Base-by-base conservation (phyloP, 1,140 invertebrate species). In the Stegodyphus dumicola region DNA sequence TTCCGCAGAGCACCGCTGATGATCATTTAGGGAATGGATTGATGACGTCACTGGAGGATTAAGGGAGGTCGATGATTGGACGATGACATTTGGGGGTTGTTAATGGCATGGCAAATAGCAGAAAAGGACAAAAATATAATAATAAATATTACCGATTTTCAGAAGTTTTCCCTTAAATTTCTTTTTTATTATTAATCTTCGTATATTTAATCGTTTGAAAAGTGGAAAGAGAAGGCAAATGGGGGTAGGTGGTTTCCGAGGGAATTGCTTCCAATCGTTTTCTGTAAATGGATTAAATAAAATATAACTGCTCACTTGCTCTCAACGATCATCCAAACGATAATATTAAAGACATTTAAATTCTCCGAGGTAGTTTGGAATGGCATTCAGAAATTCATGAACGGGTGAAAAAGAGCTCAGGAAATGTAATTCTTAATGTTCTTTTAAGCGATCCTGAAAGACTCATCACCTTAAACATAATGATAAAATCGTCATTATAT, bases 21-120 rank as follows among this genome's bases (percentile, higher is more conserved):
- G 76, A 77, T 77, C 76, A 77, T 77, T 77, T 65, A 60, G 60
- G 76, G 65, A 67, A 77, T 77, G 65, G 76, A 77, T 77, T 77
- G 76, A 77, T 77, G 76, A 77, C 76, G 76, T 77, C 76, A 77
- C 64, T 17, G 10, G 76, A 67, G 76, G 51, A 53, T 77, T 77
- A 51, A 77, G 65, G 64, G n/a, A 67, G 64, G 76, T 77, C 51
- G 65, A 67, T 77, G 76, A 77, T 77, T 77, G 76, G 76, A 67
- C 76, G 76, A 77, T 51, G 76, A 77, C 76, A 77, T 77, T n/a
- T n/a, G 17, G n/a, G 13, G 76, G 76, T 66, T 77, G 76, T 77
- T 77, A 77, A 77, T 77, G 76, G 76, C 49, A 52, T 15, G 48
- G 33, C 49, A 77, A 77, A 77, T 51, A 67, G 65, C 10, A 49